Conservation (phyloP, 1,140 invertebrate genomes). For the Lordiphosa clarofinis region DNA sequence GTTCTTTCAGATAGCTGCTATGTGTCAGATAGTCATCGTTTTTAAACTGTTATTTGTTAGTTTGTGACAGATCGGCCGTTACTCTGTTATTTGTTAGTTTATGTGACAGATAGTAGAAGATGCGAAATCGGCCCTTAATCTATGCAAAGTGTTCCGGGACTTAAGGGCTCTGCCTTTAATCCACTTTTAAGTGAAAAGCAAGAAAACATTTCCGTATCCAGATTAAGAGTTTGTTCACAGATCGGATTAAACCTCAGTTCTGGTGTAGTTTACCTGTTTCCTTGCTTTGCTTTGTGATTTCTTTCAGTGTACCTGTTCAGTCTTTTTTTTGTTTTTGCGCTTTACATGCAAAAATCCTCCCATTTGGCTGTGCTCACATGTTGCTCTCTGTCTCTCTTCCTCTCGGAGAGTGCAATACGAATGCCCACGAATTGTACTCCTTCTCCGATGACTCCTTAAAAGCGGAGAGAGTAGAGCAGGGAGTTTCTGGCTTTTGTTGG, state of each 20-base stretch:
- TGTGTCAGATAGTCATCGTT: too few species aligned
- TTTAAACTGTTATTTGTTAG: too few species aligned
- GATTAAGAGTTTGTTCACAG: background rate
- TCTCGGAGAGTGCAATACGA: slow-evolving; percentile 17
- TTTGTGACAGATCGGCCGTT: too few species aligned
- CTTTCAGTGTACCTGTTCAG: slow-evolving; percentile 15
- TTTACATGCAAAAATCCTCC: slow-evolving; percentile 15
- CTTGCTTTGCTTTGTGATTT: slow-evolving; percentile 5
- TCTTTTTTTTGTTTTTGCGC: slow-evolving; percentile 7
- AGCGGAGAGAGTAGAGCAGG: slow-evolving; percentile 16
- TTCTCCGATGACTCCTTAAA: slow-evolving; percentile 19
- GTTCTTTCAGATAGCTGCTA: too few species aligned
- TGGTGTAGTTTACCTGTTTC: background rate
- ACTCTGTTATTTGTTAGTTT: too few species aligned
- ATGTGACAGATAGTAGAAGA: too few species aligned
- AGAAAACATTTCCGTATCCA: too few species aligned
- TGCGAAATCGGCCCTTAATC: too few species aligned
- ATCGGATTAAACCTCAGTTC: background rate
- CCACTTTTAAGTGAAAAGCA: too few species aligned
- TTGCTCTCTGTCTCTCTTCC: slow-evolving; percentile 29
- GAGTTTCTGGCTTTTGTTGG: slow-evolving; percentile 41
- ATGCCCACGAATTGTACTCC: slow-evolving; percentile 8
- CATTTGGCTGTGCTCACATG: slow-evolving; percentile 15
- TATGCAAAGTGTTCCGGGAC: too few species aligned
- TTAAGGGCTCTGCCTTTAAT: too few species aligned